Percentiles rank a stretch among this genome's conserved stretches.
phyloP scores from a whole-genome alignment of 2,797 vertebrate species.

The Clamator glandarius region DNA sequence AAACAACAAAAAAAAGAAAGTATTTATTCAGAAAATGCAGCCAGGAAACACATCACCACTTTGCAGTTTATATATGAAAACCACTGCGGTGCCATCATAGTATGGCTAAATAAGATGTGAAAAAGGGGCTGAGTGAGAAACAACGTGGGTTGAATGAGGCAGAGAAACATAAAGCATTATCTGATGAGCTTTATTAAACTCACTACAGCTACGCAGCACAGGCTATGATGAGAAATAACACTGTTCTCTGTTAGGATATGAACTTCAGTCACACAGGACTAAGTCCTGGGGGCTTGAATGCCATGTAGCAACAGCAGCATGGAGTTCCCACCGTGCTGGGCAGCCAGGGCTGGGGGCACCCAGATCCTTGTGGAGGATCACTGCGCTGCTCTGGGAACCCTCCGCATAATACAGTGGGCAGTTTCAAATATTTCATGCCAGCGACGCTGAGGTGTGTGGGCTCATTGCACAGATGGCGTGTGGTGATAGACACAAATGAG shows the following conservation, averaged over 20 bases:
- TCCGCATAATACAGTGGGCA: rapidly evolving
- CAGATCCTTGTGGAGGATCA: rapidly evolving
- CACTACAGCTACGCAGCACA: background rate
- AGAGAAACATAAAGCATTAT: background rate
- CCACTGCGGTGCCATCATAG: background rate
- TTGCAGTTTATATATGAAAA: background rate
- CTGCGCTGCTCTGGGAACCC: background rate
- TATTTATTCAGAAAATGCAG: slow-evolving; percentile 6
- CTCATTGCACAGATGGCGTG: no score
- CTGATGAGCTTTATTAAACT: background rate
- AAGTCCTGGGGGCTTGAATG: background rate
- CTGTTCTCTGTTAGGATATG: background rate
- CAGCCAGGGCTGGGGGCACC: background rate
- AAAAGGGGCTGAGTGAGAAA: background rate
- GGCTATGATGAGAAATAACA: background rate
- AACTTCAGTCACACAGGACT: background rate
- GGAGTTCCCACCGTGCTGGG: rapidly evolving
- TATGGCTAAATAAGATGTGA: background rate
- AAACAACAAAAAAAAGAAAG: background rate
- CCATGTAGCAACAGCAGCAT: background rate
- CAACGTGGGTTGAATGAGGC: background rate
- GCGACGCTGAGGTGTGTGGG: rapidly evolving
- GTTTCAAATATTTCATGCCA: background rate
- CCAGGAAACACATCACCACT: background rate
- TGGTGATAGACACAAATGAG: background rate